Evolutionary conservation across 2,113 vertebrate genomes (phyloP).

Genomic region (Pleuronectes platessa): DNA sequence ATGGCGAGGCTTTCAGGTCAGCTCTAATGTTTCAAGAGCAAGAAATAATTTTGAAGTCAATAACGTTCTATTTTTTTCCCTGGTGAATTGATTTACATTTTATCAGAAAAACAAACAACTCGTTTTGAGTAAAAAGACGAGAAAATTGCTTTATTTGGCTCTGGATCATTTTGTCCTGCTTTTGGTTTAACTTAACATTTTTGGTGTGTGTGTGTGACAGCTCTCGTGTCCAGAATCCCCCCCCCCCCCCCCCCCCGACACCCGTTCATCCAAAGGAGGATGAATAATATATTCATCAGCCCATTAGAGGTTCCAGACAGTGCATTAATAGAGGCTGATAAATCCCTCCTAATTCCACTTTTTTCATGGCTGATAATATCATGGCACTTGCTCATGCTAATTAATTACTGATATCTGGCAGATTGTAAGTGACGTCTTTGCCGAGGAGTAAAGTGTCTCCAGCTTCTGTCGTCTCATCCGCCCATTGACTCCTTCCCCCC

Average conservation of each 20-base stretch:
- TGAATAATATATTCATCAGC: slow-evolving; percentile 72
- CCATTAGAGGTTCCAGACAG: slow-evolving; percentile 72
- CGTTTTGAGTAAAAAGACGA: slow-evolving; percentile 12
- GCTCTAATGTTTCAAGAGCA: slow-evolving; percentile 50
- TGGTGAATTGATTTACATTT: slow-evolving; percentile 49
- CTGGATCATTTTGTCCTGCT: slow-evolving; percentile 17
- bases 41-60: slow-evolving; percentile 47
- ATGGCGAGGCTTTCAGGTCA: slow-evolving; percentile 35
- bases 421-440: slow-evolving; percentile 70
- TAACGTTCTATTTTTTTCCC: slow-evolving; percentile 41
- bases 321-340: slow-evolving; percentile 73
- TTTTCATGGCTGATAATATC: slow-evolving; percentile 74
- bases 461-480: slow-evolving; percentile 49
- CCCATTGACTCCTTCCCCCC: slow-evolving; percentile 44
- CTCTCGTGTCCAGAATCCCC: neutral
- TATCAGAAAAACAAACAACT: neutral
- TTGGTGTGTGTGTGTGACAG: slow-evolving; percentile 10
- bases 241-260: neutral
- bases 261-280: slow-evolving; percentile 49
- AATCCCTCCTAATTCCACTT: slow-evolving; percentile 64
- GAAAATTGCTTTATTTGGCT: slow-evolving; percentile 20
- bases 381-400: slow-evolving; percentile 69
- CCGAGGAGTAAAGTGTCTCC: slow-evolving; percentile 60
- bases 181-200: neutral
- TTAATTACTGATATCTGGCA: slow-evolving; percentile 78